phyloP scores from a whole-genome alignment of 1,140 invertebrate species.

The Gonioctena quinquepunctata region DNA sequence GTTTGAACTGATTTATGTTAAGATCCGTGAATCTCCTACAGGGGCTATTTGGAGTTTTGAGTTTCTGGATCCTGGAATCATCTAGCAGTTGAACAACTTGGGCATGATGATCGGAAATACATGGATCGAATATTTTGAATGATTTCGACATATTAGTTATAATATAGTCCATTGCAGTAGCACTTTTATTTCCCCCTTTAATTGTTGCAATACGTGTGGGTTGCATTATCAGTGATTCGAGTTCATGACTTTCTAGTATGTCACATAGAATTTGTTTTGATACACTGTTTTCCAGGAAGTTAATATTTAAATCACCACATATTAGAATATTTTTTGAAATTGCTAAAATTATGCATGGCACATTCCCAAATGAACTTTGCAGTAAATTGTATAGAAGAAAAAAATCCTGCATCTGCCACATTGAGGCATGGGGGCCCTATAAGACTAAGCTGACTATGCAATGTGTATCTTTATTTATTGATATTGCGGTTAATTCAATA shows the following conservation, averaged over 20 bases:
- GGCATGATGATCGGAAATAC: too few species aligned
- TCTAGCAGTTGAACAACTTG: too few species aligned
- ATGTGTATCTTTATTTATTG: not conserved
- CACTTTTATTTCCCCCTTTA: too few species aligned
- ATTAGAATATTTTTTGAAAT: constrained; percentile 1
- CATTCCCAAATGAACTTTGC: not conserved
- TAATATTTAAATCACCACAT: not conserved
- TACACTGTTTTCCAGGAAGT: not conserved
- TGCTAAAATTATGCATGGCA: not conserved
- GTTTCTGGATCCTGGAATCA: too few species aligned
- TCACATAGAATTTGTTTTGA: not conserved
- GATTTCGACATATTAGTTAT: too few species aligned
- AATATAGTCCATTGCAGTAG: too few species aligned
- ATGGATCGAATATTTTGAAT: too few species aligned
- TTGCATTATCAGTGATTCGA: too few species aligned
- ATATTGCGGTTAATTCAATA: not conserved
- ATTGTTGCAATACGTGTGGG: too few species aligned
- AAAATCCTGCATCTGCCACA: not conserved
- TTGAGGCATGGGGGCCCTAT: not conserved
- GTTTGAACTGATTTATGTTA: too few species aligned
- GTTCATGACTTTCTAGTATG: not conserved
- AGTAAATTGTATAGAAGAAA: not conserved
- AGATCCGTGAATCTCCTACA: too few species aligned
- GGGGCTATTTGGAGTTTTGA: too few species aligned
- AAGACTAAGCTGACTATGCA: not conserved